Evolutionary conservation across 2,113 vertebrate genomes (phyloP).

Genomic region (Calyptomena viridis): DNA sequence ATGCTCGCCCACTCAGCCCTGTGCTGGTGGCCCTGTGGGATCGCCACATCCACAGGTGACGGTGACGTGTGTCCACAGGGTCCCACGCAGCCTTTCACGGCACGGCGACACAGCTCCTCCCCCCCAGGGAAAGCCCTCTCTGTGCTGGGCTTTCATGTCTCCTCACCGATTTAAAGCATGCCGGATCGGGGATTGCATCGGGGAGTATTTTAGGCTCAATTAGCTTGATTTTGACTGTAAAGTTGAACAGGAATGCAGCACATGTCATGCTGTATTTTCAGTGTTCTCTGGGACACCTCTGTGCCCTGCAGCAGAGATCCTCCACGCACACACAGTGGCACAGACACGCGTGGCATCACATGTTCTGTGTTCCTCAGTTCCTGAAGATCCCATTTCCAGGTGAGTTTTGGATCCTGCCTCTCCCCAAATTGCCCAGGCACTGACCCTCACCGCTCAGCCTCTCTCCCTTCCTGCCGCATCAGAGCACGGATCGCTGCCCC

Average conservation of each 20-base stretch:
- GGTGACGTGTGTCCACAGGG: neutral
- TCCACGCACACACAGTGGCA: fast-evolving
- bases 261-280: fast-evolving
- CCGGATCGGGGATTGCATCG: fast-evolving
- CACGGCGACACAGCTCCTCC: neutral
- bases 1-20: neutral
- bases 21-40: neutral
- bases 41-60: neutral
- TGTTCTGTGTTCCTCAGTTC: fast-evolving
- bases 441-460: neutral
- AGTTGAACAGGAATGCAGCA: fast-evolving
- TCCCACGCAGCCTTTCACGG: neutral
- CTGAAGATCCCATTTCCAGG: neutral
- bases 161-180: fast-evolving
- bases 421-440: fast-evolving
- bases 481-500: neutral
- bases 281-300: neutral
- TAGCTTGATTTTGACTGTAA: neutral
- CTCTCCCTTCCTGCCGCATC: neutral
- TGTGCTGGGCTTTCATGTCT: neutral
- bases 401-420: fast-evolving
- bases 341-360: fast-evolving
- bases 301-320: neutral
- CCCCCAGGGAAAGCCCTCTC: neutral
- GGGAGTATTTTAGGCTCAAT: neutral